Evolutionary conservation across 2,113 vertebrate genomes (phyloP), one percentile per base, ranked within the genome.

Genomic region (Eretmochelys imbricata): DNA sequence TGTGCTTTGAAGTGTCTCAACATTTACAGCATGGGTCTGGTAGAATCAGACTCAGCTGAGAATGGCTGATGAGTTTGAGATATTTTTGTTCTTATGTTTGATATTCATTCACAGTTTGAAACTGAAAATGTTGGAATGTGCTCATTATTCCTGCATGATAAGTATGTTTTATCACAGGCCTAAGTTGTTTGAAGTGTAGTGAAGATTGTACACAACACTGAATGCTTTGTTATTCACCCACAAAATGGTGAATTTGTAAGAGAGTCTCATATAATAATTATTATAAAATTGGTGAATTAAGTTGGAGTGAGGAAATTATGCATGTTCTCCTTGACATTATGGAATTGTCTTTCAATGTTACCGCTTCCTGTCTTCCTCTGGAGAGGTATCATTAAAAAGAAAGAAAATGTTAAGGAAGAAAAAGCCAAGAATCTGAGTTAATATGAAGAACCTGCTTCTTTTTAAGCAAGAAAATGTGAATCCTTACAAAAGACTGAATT

Each of bases 1-100:
- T 9, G 53, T 42, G 49, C 85, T 97, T 96, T 96, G 84, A 96
- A 96, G 87, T 94, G 90, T 53, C 55, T 93, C 75, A 38, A 81
- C 24, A 19, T 8, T 93, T 86, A 92, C 25, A 93, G 49, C 0
- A 2, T 35, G 12, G 8, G 48, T 42, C 57, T 84, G 50, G 93
- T 5, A 95, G 49, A 82, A 51, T 35, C 49, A 82, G 95, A 90
- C 65, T 89, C 46, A 0, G 2, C 95, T 54, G 80, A 92, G 93
- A 92, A 96, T 14, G 31, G 90, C 9, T 81, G 50, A 90, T 88
- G 85, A 95, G 95, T 88, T 94, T 96, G 90, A 92, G 57, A 16
- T 82, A 76, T 88, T 94, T 94, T 85, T 93, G 35, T 53, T 90
- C 80, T 80, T 81, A 10, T 29, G 84, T 95, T 94, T 93, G 89